Base-by-base conservation (phyloP, 2,113 vertebrate genomes). In the Ivindomyrus marchei region DNA sequence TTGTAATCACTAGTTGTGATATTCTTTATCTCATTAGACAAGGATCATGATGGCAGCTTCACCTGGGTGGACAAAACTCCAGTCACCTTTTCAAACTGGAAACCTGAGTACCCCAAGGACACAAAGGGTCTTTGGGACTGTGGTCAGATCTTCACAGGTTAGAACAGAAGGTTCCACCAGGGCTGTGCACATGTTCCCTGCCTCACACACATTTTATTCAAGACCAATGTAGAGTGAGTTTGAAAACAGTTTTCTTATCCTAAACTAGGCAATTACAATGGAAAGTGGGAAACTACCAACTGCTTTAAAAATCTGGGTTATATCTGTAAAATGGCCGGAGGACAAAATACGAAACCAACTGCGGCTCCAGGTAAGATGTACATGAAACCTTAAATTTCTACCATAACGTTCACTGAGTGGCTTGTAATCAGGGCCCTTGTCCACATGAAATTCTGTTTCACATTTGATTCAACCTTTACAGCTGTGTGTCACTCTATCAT, bases 91-190 rank as follows among this genome's bases (percentile, higher is more conserved):
- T 93, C 94, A 36, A 96, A 96, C 94, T 96, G 95, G 87, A 95
- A 92, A 46, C 15, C 92, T 0, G 92, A 93, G 85, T 96, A 93
- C 91, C 96, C 96, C 36, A 87, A 15, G 53, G 95, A 96, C 93
- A 95, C 95, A 0, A 86, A 49, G 1, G 49, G 62, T 3, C 0
- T 74, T 36, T 96, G 96, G 96, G 96, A 96, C 92, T 96, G 96
- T 91, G 96, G 95, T 3, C 95, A 96, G 91, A 96, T 97, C 90
- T 97, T 94, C 90, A 96, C 96, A 88, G 96, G 96, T 96, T 52
- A 83, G 92, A 6, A 47, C 46, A 17, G 74, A 36, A 58, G 58
- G 19, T 27, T 10, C 21, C 24, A 1, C 15, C 1, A 4, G 15
- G 21, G 53, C 46, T 53, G 66, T 9, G 1, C 85, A 42, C 31